phyloP scores from a whole-genome alignment of 2,888 invertebrate genomes.

The Cephus spinipes region DNA sequence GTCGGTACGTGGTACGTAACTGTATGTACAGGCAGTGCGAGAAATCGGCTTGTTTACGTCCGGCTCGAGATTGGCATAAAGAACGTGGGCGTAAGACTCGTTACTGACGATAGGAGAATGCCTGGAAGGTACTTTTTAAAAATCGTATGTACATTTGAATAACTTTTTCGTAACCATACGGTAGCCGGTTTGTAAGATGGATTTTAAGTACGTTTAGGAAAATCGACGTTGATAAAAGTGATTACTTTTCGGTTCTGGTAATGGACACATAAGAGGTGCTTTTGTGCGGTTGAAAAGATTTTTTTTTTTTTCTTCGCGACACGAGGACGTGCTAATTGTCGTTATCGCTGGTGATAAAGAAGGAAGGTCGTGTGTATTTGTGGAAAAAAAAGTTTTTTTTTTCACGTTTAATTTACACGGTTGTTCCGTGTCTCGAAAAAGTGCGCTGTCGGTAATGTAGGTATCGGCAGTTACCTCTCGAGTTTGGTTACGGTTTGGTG shows the following conservation, averaged over 20 bases:
- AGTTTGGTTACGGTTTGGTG: background rate
- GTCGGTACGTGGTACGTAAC: background rate
- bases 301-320: background rate
- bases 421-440: background rate
- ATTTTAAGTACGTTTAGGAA: background rate
- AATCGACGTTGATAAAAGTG: background rate
- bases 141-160: background rate
- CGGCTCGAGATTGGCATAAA: background rate
- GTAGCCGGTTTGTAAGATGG: background rate
- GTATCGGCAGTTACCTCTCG: background rate
- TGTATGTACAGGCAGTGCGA: background rate
- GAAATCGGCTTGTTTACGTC: background rate
- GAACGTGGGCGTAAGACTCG: background rate
- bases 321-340: background rate
- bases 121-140: background rate
- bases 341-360: background rate
- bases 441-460: background rate
- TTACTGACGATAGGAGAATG: background rate
- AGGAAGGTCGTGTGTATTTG: background rate
- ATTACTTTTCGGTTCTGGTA: background rate
- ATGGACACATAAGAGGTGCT: background rate
- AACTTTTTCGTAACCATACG: background rate
- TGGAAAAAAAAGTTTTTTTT: background rate
- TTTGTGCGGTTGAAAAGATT: background rate
- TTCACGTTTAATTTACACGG: background rate